phyloP scores from a whole-genome alignment of 1,140 invertebrate genomes.

The Cepaea nemoralis region DNA sequence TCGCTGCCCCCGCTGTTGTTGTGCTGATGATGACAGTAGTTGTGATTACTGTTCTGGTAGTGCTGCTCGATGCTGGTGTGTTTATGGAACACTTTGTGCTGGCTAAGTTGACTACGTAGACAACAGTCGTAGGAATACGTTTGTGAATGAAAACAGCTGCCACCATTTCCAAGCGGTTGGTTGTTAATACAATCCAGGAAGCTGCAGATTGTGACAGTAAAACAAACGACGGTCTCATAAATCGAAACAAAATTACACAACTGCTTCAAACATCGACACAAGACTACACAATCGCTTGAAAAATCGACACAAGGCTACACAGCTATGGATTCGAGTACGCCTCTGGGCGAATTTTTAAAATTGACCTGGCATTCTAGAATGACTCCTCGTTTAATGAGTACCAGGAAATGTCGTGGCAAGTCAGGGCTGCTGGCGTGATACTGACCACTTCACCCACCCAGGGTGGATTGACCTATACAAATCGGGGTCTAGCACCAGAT shows the following conservation, averaged over 20 bases:
- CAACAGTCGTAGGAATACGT: background rate
- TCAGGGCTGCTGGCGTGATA: too few species aligned
- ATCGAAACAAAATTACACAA: background rate
- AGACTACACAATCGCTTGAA: too few species aligned
- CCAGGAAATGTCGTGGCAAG: too few species aligned
- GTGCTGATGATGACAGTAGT: slow-evolving; percentile 5
- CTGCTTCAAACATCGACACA: too few species aligned
- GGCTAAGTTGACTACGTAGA: background rate
- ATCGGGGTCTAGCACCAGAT: too few species aligned
- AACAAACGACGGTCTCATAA: background rate
- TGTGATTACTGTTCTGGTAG: background rate
- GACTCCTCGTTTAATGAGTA: too few species aligned
- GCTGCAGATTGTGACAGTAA: background rate
- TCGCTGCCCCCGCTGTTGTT: background rate
- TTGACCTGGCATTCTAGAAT: too few species aligned
- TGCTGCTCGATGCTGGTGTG: background rate
- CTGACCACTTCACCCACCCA: too few species aligned
- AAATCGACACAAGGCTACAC: too few species aligned
- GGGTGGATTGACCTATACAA: too few species aligned
- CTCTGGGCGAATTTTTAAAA: too few species aligned
- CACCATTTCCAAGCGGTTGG: background rate
- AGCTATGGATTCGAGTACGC: too few species aligned
- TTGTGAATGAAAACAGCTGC: background rate
- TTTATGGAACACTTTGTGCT: background rate
- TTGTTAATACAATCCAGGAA: background rate